Evolutionary conservation across 2,888 invertebrate species (phyloP).

Genomic region (Adelphocoris suturalis): DNA sequence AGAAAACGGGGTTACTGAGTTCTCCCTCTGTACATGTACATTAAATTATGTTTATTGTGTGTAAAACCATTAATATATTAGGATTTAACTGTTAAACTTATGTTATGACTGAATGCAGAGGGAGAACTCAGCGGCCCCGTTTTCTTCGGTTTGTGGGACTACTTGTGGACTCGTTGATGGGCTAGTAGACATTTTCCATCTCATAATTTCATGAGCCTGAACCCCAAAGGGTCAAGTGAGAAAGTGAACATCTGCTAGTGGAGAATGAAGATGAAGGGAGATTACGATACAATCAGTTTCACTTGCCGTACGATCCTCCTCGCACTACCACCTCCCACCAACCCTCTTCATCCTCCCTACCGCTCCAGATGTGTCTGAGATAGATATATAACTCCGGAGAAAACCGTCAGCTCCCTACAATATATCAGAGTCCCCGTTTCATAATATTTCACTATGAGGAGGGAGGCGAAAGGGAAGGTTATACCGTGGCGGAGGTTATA

Average conservation of each 20-base stretch:
- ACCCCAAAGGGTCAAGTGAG: neutral
- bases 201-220: neutral
- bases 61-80: too few species aligned
- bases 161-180: neutral
- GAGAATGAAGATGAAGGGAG: neutral
- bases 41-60: too few species aligned
- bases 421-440: constrained; percentile 57
- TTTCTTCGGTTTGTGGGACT: too few species aligned
- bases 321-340: neutral
- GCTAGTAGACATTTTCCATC: neutral
- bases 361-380: constrained; percentile 22
- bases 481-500: neutral
- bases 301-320: neutral
- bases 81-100: too few species aligned
- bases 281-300: constrained; percentile 55
- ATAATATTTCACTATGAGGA: constrained; percentile 50
- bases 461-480: constrained; percentile 14
- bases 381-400: constrained; percentile 29
- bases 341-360: neutral
- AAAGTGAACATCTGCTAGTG: neutral
- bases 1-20: too few species aligned
- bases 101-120: too few species aligned
- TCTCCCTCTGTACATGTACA: too few species aligned
- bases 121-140: too few species aligned
- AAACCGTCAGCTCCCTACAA: constrained; percentile 49